Percentiles rank a stretch among this genome's conserved stretches.
Conservation (phyloP, 2,113 vertebrate species). For the Myotis yumanensis region DNA sequence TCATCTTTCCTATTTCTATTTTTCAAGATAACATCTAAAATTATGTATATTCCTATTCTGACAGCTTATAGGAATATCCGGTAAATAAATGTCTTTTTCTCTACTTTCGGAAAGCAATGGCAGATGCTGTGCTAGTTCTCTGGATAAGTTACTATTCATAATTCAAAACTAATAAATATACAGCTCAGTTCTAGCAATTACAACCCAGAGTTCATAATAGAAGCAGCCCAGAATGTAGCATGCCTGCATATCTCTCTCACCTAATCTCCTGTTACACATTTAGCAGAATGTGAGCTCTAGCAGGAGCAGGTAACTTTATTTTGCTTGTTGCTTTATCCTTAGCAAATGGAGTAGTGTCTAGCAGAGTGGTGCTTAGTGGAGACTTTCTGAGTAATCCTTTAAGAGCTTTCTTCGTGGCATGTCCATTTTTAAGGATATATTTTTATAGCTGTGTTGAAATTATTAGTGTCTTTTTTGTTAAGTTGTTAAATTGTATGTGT, state of each 20-base stretch:
- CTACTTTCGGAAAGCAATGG: neutral
- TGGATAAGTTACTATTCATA: neutral
- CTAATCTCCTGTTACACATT: neutral
- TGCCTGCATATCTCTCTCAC: neutral
- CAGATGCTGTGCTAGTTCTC: neutral
- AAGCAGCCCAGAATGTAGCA: neutral
- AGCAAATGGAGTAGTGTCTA: neutral
- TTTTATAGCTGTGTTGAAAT: constrained; percentile 49
- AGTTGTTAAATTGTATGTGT: constrained; percentile 30
- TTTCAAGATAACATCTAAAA: constrained; percentile 36
- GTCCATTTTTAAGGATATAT: neutral
- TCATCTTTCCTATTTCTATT: neutral
- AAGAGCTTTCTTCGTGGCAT: neutral
- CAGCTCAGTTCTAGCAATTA: neutral
- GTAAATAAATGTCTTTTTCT: neutral
- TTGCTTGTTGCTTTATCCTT: neutral
- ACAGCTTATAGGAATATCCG: neutral
- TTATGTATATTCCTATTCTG: neutral
- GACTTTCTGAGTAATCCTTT: neutral
- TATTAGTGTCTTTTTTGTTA: neutral
- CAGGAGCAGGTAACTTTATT: neutral
- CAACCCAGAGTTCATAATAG: neutral
- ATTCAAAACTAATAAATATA: constrained; percentile 10
- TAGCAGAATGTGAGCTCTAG: neutral
- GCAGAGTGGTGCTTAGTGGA: neutral